Evolutionary conservation across 2,888 invertebrate species (phyloP).

Genomic region (Papilio gigon): DNA sequence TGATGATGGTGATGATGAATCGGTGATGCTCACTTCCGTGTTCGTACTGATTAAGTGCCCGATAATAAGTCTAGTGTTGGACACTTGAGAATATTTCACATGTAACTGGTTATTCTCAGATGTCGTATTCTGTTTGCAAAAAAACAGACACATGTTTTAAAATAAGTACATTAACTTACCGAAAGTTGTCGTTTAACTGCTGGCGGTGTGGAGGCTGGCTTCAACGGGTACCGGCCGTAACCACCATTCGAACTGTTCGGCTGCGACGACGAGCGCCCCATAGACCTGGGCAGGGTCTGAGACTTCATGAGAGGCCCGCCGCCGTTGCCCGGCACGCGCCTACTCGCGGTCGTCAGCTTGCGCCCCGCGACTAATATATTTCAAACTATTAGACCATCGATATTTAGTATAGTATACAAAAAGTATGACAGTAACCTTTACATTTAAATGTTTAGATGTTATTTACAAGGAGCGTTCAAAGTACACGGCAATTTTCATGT

Average conservation of each 20-base stretch:
- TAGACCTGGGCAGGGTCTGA: constrained; percentile 92
- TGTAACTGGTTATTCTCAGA: too few species aligned
- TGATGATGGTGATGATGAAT: too few species aligned
- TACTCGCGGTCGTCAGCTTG: constrained; percentile 89
- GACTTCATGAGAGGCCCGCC: constrained; percentile 89
- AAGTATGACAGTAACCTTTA: background rate
- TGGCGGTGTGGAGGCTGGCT: constrained; percentile 92
- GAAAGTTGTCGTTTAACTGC: constrained; percentile 93
- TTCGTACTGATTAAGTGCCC: too few species aligned
- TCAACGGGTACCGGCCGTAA: constrained; percentile 76
- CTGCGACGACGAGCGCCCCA: constrained; percentile 85
- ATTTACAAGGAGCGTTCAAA: constrained; percentile 37
- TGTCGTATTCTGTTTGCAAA: background rate
- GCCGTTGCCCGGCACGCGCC: constrained; percentile 84
- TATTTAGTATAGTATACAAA: background rate
- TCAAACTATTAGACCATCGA: background rate
- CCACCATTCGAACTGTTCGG: constrained; percentile 79
- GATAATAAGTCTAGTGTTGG: too few species aligned
- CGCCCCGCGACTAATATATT: constrained; percentile 87
- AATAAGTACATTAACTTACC: constrained; percentile 66
- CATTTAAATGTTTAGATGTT: background rate
- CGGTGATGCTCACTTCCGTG: too few species aligned
- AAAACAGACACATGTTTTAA: background rate
- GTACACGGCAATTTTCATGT: constrained; percentile 12
- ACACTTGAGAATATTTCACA: background rate